Percentiles rank a stretch among this genome's conserved stretches.
These are phyloP conservation scores for Tryphoninae sp. DNA, from an alignment of 2,888 invertebrate species.

Conservation along the genomic window DNA sequence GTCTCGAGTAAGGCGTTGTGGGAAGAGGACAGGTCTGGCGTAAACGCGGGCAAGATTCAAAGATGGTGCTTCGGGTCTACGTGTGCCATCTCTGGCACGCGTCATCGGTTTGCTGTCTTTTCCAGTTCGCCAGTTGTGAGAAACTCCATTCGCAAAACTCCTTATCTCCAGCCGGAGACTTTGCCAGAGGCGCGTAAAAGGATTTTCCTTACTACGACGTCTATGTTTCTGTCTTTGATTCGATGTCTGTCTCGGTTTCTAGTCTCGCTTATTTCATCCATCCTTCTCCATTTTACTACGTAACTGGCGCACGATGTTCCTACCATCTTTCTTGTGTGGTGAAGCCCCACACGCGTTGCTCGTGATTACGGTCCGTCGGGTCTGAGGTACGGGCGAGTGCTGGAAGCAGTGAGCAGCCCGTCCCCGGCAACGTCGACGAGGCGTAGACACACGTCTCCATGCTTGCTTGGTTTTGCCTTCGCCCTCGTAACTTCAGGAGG, in stretches of 20 bases:
- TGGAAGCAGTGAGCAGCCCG: slow-evolving; percentile 1
- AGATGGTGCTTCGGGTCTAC: background rate
- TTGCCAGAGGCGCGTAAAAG: slow-evolving; percentile 43
- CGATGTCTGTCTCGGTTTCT: background rate
- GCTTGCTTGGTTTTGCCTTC: slow-evolving; percentile 40
- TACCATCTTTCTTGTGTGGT: background rate
- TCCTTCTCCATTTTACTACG: slow-evolving; percentile 12
- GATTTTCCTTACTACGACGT: slow-evolving; percentile 28
- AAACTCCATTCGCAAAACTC: slow-evolving; percentile 47
- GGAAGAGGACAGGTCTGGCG: too few relatives aligned
- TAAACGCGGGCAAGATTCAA: background rate
- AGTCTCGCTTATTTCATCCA: slow-evolving; percentile 21
- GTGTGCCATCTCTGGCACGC: slow-evolving; percentile 27
- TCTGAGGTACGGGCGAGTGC: slow-evolving; percentile 36
- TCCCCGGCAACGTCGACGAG: slow-evolving; percentile 34
- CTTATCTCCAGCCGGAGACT: slow-evolving; percentile 55
- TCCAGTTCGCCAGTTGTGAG: slow-evolving; percentile 44
- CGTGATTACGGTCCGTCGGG: slow-evolving; percentile 62
- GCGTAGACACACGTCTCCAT: slow-evolving; percentile 12
- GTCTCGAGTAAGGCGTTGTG: too few relatives aligned
- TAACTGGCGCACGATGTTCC: background rate
- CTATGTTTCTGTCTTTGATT: slow-evolving; percentile 13
- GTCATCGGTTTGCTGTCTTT: slow-evolving; percentile 64
- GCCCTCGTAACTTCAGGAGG: slow-evolving; percentile 7
- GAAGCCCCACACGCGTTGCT: slow-evolving; percentile 18